Percentiles rank a stretch among this genome's conserved stretches.
phyloP scores from a whole-genome alignment of 2,888 invertebrate species.

The Brachypalpus laphriformis region DNA sequence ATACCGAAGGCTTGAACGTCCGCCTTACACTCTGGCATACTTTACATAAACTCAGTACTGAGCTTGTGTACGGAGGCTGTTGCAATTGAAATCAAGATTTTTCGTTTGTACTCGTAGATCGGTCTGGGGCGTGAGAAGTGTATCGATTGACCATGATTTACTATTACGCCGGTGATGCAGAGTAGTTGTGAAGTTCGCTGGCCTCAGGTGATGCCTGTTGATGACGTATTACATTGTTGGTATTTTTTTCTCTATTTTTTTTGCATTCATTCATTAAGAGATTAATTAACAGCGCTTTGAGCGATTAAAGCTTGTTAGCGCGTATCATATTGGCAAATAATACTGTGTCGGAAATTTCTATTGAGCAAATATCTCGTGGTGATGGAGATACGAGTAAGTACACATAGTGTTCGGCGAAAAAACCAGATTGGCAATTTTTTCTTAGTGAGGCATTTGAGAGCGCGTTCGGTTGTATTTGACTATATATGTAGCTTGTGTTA shows the following conservation, averaged over 20 bases:
- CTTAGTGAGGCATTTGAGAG: too few relatives aligned
- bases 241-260: neutral
- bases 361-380: neutral
- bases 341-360: neutral
- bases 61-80: constrained; percentile 19
- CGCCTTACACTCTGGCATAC: constrained; percentile 10
- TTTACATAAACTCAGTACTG: constrained; percentile 16
- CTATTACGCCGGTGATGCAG: neutral
- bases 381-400: neutral
- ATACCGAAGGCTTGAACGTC: constrained; percentile 76
- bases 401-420: neutral
- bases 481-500: too few relatives aligned
- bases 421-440: neutral
- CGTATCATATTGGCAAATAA: neutral
- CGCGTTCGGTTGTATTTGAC: too few relatives aligned
- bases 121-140: constrained; percentile 49
- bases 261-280: constrained; percentile 47
- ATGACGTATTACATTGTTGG: constrained; percentile 37
- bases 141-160: constrained; percentile 55
- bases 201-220: constrained; percentile 43
- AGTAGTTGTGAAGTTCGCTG: constrained; percentile 40
- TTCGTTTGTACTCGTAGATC: constrained; percentile 30
- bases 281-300: constrained; percentile 29
- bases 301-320: constrained; percentile 11
- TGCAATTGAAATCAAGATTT: constrained; percentile 56